These are phyloP conservation scores for Lycocorax pyrrhopterus DNA, from an alignment of 2,113 vertebrate species.

Conservation along the genomic window DNA sequence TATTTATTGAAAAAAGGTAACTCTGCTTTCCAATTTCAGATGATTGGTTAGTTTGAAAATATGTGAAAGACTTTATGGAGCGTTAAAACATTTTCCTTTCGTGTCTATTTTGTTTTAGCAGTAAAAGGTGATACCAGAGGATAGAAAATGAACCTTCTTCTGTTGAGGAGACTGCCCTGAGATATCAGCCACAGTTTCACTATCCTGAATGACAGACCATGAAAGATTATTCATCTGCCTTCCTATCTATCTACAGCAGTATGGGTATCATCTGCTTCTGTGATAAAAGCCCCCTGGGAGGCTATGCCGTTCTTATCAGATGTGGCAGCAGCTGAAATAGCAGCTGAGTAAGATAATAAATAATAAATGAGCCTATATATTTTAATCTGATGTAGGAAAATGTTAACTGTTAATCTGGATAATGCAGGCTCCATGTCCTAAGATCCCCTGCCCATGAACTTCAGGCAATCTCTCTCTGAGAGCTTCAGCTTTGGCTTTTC, in stretches of 20 bases:
- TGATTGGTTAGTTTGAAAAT: background rate
- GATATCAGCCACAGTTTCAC: slow-evolving; percentile 30
- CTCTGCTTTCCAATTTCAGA: background rate
- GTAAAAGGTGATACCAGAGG: slow-evolving; percentile 1
- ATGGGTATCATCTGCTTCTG: slow-evolving; percentile 25
- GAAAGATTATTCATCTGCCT: slow-evolving; percentile 57
- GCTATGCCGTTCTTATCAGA: background rate
- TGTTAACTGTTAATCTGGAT: slow-evolving; percentile 61
- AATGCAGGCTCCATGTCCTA: background rate
- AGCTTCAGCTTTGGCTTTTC: background rate
- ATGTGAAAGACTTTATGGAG: background rate
- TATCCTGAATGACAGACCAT: slow-evolving; percentile 16
- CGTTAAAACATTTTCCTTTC: background rate
- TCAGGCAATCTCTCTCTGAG: background rate
- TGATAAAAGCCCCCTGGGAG: slow-evolving; percentile 30
- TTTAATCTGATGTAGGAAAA: slow-evolving; percentile 57
- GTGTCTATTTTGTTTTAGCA: background rate
- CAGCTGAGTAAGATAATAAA: slow-evolving; percentile 57
- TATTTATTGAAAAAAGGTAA: background rate
- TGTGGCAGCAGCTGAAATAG: slow-evolving; percentile 69
- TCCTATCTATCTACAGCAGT: background rate
- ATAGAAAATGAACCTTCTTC: slow-evolving; percentile 9
- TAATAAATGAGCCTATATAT: slow-evolving; percentile 66
- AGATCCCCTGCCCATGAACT: background rate
- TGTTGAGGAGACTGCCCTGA: background rate